These are phyloP conservation scores for Hylaeus volcanicus DNA, from an alignment of 1,140 invertebrate genomes.

Conservation along the genomic window DNA sequence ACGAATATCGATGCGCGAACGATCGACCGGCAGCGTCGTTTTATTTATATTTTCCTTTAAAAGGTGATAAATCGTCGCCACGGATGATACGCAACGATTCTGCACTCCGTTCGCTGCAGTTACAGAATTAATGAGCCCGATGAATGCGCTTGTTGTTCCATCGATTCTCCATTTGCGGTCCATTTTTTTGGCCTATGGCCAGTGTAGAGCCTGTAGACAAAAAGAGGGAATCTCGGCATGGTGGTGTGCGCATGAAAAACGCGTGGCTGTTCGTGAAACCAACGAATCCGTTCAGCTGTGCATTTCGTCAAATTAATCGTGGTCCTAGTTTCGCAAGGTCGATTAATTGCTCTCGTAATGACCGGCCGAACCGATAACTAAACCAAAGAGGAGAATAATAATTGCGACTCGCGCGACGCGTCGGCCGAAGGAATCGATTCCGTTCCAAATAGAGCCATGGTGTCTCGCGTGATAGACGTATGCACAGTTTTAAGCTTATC, in stretches of 20 bases:
- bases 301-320: conserved; percentile 33
- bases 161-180: conserved; percentile 58
- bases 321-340: conserved; percentile 10
- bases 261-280: conserved; percentile 50
- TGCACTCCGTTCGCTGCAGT: conserved; percentile 10
- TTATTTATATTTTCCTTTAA: conserved; percentile 33
- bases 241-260: conserved; percentile 47
- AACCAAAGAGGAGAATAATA: conserved; percentile 6
- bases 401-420: conserved; percentile 11
- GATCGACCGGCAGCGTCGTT: neutral
- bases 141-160: conserved; percentile 57
- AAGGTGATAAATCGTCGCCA: conserved; percentile 21
- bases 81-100: conserved; percentile 8
- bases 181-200: conserved; percentile 42
- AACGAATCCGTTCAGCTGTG: conserved; percentile 43
- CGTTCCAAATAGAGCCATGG: neutral
- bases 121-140: conserved; percentile 57
- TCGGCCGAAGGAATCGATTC: neutral
- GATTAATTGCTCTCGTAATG: conserved; percentile 44
- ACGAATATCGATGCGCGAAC: neutral
- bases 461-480: neutral
- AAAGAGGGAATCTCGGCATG: conserved; percentile 46
- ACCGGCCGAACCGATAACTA: conserved; percentile 25
- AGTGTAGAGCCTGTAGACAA: neutral
- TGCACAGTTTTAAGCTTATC: neutral